Evolutionary conservation across 2,113 vertebrate species (phyloP).

Genomic region (Dermatemys mawii): DNA sequence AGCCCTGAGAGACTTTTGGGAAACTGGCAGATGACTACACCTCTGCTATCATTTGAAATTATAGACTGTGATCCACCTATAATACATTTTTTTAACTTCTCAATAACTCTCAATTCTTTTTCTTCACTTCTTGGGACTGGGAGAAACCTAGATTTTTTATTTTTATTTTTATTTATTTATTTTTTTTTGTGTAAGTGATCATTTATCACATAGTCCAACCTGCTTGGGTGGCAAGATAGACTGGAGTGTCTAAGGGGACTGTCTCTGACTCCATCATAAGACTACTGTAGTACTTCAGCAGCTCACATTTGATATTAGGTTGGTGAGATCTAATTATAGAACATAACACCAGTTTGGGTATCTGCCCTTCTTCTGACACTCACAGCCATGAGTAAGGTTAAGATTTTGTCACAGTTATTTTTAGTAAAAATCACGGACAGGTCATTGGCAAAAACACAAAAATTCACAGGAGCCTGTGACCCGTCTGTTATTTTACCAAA

Average conservation of each 20-base stretch:
- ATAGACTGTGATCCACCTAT: too few relatives aligned
- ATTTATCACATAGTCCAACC: neutral
- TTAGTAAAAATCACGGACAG: too few relatives aligned
- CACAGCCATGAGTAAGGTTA: too few relatives aligned
- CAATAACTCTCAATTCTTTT: neutral
- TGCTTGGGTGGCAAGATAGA: too few relatives aligned
- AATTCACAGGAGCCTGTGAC: too few relatives aligned
- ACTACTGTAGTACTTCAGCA: too few relatives aligned
- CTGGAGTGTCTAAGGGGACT: neutral
- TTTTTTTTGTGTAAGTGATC: neutral
- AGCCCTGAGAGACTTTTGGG: neutral
- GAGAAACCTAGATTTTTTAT: too few relatives aligned
- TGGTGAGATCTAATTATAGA: neutral
- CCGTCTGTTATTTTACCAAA: too few relatives aligned
- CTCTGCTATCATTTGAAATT: neutral
- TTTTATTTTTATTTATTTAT: too few relatives aligned
- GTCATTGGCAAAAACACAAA: too few relatives aligned
- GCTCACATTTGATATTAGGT: neutral
- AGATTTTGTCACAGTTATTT: too few relatives aligned
- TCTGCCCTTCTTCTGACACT: neutral
- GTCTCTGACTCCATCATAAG: neutral
- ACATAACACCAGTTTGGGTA: neutral
- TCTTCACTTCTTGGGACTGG: neutral
- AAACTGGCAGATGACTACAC: neutral
- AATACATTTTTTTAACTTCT: neutral